These are phyloP conservation scores for Bubo scandiacus DNA, from an alignment of 2,113 vertebrate species.

Conservation along the genomic window DNA sequence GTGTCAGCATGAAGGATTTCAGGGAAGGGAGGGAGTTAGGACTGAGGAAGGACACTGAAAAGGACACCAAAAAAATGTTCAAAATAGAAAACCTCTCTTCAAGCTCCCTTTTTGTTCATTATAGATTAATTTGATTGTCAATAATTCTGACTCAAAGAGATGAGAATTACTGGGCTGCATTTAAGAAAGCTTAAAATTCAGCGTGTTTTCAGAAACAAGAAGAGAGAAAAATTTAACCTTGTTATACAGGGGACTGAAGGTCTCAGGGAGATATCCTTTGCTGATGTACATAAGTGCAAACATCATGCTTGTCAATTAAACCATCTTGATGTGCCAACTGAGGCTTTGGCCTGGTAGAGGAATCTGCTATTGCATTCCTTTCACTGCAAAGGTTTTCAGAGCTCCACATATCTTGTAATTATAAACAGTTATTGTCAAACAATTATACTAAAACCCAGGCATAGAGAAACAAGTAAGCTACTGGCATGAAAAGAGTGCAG, in stretches of 20 bases:
- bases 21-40: neutral
- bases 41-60: neutral
- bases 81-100: neutral
- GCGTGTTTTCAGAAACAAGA: neutral
- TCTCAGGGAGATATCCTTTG: neutral
- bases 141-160: slow-evolving; percentile 15
- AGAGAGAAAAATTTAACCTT: neutral
- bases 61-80: neutral
- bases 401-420: neutral
- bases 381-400: neutral
- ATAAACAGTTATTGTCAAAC: neutral
- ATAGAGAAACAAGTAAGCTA: neutral
- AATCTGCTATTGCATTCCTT: neutral
- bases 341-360: neutral
- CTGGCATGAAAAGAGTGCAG: neutral
- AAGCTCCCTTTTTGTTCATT: neutral
- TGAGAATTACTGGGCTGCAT: neutral
- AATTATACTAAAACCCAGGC: neutral
- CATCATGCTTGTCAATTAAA: neutral
- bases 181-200: slow-evolving; percentile 8
- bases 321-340: neutral
- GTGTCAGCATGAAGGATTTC: neutral
- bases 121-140: slow-evolving; percentile 31
- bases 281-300: neutral
- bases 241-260: neutral